phyloP scores from a whole-genome alignment of 2,113 vertebrate genomes.

The Microcebus ravelobensis region DNA sequence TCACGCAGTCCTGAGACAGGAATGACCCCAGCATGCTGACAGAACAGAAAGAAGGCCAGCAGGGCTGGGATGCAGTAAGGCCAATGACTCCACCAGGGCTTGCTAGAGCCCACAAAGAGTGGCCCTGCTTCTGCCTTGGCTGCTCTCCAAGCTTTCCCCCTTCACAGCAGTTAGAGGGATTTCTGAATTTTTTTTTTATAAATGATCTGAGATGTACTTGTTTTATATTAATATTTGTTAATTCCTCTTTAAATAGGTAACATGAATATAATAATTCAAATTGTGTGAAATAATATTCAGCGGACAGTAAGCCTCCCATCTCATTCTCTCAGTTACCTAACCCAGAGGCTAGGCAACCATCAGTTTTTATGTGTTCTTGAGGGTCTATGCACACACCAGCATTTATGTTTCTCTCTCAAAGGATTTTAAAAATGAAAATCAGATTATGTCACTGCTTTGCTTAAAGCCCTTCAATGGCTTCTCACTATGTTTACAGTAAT shows the following conservation, averaged over 20 bases:
- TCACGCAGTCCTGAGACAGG: not conserved
- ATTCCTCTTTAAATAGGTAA: slow-evolving; percentile 35
- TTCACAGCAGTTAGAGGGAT: not conserved
- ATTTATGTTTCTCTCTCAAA: not conserved
- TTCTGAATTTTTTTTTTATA: not conserved
- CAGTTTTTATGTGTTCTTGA: not conserved
- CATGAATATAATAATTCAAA: slow-evolving; percentile 41
- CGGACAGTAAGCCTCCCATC: slow-evolving; percentile 11
- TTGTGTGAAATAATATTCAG: slow-evolving; percentile 26
- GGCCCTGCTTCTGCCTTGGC: not conserved
- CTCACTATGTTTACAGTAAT: not conserved
- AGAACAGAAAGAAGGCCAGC: no score
- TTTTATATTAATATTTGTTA: not conserved
- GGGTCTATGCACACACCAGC: not conserved
- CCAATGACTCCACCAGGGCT: accelerated
- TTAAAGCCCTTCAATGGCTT: slow-evolving; percentile 9
- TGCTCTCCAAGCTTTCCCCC: no score
- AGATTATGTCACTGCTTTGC: slow-evolving; percentile 41
- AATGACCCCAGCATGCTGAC: accelerated
- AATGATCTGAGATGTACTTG: not conserved
- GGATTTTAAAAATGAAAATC: slow-evolving; percentile 21
- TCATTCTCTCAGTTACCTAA: slow-evolving; percentile 28
- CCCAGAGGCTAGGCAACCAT: not conserved
- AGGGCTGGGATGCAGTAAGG: accelerated
- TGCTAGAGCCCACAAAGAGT: no score